phyloP scores from a whole-genome alignment of 2,888 invertebrate genomes.

The Eristalis intricaria region DNA sequence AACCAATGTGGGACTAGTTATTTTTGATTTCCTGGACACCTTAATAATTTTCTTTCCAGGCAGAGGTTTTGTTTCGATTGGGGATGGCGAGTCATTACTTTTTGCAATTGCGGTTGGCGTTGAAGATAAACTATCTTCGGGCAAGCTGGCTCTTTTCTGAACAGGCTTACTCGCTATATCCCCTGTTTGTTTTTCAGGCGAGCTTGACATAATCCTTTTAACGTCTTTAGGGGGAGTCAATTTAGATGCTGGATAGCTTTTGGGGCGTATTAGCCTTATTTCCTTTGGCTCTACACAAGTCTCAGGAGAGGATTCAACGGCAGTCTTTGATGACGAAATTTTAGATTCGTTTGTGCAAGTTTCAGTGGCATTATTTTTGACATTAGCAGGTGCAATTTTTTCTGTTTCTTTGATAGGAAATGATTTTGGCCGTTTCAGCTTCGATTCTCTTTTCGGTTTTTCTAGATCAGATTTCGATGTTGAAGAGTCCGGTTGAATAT shows the following conservation, averaged over 20 bases:
- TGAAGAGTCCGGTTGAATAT: constrained; percentile 46
- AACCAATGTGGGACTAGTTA: constrained; percentile 76
- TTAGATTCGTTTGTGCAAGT: constrained; percentile 38
- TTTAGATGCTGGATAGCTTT: constrained; percentile 83
- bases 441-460: constrained; percentile 81
- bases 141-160: constrained; percentile 36
- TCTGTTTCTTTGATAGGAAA: constrained; percentile 82
- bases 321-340: constrained; percentile 40
- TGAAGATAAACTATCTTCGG: constrained; percentile 76
- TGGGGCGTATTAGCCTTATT: constrained; percentile 82
- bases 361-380: constrained; percentile 24
- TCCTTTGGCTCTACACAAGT: constrained; percentile 73
- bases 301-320: constrained; percentile 31
- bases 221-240: constrained; percentile 79
- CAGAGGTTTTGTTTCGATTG: constrained; percentile 74
- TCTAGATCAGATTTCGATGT: constrained; percentile 58
- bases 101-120: constrained; percentile 76
- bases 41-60: constrained; percentile 75
- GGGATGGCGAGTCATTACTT: constrained; percentile 73
- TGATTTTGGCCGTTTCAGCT: constrained; percentile 83
- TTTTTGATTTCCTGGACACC: constrained; percentile 77
- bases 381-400: constrained; percentile 21
- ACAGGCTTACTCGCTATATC: constrained; percentile 26
- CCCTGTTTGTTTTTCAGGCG: constrained; percentile 26
- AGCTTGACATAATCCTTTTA: constrained; percentile 73